Base-by-base conservation (phyloP, 2,113 vertebrate species). In the Cheirogaleus medius region DNA sequence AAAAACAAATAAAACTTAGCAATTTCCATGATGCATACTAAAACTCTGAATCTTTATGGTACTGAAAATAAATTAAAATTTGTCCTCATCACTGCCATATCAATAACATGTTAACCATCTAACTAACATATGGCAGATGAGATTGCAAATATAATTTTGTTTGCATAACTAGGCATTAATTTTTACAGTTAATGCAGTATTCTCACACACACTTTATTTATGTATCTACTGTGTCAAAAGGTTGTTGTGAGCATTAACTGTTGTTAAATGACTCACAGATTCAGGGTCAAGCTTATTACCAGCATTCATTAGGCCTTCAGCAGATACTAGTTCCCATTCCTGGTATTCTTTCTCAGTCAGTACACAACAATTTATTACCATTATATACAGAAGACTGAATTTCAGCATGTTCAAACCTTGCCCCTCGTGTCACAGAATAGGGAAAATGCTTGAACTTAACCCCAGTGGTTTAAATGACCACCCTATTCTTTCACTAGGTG, bases 201-300 rank as follows among this genome's bases (percentile, higher is more conserved):
- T 66, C 47, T 74, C 23, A 37, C n/a, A 27, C 5, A 8, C 0
- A 52, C 5, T 64, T 91, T 95, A 81, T 84, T 88, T 92, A 66
- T 85, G 47, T 63, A 37, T 9, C 13, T 60, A 78, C 37, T 56
- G 8, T 89, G 34, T 93, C 34, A 66, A 81, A 92, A 81, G 29
- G 29, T 88, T 88, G 0, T 78, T 49, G 14, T 20, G 42, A 90
- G 8, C 34, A 87, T 78, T 87, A 90, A 63, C 54, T 80, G 3
- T 25, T 66, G 78, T 68, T 90, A 94, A 86, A 90, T 17, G 49
- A 91, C 56, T 60, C 80, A 66, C 25, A 90, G 77, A 90, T 78
- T 71, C 29, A 69, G 18, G 60, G 54, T 73, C 39, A 94, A 78
- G 32, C 42, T 92, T 95, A 83, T 90, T 82, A 44, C 5, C 9